phyloP scores from a whole-genome alignment of 64 coral and sea anemone species.

The Dendrophyllia cribrosa region DNA sequence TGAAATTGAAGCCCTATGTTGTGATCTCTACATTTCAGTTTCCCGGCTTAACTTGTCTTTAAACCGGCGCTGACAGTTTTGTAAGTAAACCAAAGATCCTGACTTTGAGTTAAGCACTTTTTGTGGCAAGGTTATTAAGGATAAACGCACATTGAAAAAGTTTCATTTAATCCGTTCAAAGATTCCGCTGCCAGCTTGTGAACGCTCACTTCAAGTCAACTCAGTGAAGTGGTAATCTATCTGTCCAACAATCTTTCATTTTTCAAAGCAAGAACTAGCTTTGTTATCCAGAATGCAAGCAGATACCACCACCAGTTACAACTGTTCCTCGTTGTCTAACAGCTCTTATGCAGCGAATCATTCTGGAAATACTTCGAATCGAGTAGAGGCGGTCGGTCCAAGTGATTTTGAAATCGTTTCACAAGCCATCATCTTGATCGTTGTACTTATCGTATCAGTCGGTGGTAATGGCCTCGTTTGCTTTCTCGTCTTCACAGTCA shows the following conservation, averaged over 20 bases:
- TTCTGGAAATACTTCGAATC: neutral
- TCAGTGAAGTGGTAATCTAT: neutral
- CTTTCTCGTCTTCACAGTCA: constrained; percentile 73
- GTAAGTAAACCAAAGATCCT: neutral
- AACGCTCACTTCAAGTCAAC: neutral
- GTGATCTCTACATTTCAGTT: too few relatives aligned
- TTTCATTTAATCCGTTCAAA: neutral
- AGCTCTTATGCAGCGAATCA: neutral
- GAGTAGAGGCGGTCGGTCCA: neutral
- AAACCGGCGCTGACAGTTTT: neutral
- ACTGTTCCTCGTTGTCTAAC: neutral
- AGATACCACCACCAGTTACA: neutral
- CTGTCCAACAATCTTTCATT: too few relatives aligned
- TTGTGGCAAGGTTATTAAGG: neutral
- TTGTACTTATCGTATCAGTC: constrained; percentile 67
- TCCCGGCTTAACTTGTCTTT: too few relatives aligned
- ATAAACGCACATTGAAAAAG: neutral
- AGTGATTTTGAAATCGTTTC: constrained; percentile 21
- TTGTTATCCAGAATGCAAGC: neutral
- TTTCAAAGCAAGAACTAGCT: neutral
- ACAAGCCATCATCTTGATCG: constrained; percentile 53
- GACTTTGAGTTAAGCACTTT: neutral
- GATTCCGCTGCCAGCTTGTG: neutral
- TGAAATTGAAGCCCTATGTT: too few relatives aligned
- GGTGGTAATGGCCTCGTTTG: constrained; percentile 84